Base-by-base conservation (phyloP, 2,888 invertebrate genomes). In the Ochropleura plecta region DNA sequence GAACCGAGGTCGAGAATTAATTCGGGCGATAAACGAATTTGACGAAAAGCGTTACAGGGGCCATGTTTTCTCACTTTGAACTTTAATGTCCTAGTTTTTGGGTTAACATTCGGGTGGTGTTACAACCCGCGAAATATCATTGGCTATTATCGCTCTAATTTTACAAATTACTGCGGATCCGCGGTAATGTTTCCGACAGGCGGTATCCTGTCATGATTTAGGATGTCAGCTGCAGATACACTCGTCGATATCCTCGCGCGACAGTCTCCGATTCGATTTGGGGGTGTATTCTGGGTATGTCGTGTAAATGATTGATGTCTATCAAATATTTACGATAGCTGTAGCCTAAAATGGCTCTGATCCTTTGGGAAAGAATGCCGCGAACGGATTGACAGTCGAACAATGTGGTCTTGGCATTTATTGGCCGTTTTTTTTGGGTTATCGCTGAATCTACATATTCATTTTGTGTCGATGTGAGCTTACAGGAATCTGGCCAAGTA, bases 121-220 rank as follows among this genome's bases (percentile, higher is more conserved):
- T 62, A 49, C 57, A n/a, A 53, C 40, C 18, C 44, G 70, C 74
- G 60, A 65, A 85, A 82, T 83, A 83, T 78, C 68, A 78, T 78
- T 66, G 60, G 73, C 83, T 82, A 83, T 88, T 87, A 86, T 87
- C 87, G 85, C 70, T 76, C 81, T 90, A 90, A 93, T 91, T 92
- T 90, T 89, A 90, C 91, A 89, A 92, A 92, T 91, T 90, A 89
- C 83, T 80, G 83, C 88, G 87, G 82, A 89, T 86, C 82, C 77
- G 78, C 80, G 90, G 87, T 90, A 90, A 87, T 86, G 88, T 72
- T 78, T 84, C 76, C 78, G 83, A 84, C 81, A 78, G 85, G 82
- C 91, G 91, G 90, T 87, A 88, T 92, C 90, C 89, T 79, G 89
- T 91, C 91, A 92, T 93, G 92, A 91, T 89, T 93, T 91, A 90